phyloP scores from a whole-genome alignment of 2,113 vertebrate genomes.

The Laticauda colubrina region DNA sequence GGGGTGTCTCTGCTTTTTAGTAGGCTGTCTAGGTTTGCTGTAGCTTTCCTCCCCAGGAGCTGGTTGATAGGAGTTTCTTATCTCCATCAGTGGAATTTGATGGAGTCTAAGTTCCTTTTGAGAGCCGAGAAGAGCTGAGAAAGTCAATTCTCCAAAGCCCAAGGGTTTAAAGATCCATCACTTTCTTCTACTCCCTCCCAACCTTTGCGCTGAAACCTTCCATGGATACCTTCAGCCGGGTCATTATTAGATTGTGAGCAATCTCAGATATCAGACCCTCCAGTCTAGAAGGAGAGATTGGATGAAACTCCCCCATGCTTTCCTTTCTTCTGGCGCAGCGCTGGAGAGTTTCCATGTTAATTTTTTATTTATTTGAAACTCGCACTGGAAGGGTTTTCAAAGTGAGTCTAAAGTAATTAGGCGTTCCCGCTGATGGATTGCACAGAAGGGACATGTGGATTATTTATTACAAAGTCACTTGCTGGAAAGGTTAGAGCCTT shows the following conservation, averaged over 20 bases:
- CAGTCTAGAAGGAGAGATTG: conserved; percentile 8
- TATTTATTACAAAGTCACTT: conserved; percentile 80
- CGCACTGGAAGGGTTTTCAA: conserved; percentile 72
- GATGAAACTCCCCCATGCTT: neutral
- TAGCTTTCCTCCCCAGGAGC: too few species aligned
- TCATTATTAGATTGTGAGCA: neutral
- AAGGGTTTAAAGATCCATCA: neutral
- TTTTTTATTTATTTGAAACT: conserved; percentile 78
- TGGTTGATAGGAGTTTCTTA: neutral
- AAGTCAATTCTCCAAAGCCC: neutral
- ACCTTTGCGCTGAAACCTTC: neutral
- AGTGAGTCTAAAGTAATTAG: conserved; percentile 79
- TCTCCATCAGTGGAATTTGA: neutral
- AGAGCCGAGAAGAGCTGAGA: neutral
- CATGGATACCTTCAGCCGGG: neutral
- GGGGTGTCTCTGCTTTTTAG: too few species aligned
- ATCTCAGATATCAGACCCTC: conserved; percentile 7
- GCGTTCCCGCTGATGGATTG: conserved; percentile 72
- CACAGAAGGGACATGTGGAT: conserved; percentile 74
- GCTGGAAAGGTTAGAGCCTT: conserved; percentile 81
- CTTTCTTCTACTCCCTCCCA: neutral
- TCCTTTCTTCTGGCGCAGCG: conserved; percentile 29
- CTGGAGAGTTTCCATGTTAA: conserved; percentile 53
- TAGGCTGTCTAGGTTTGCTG: too few species aligned
- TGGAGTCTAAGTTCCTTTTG: neutral